phyloP scores from a whole-genome alignment of 2,888 invertebrate genomes.

The Athrips mouffetella region DNA sequence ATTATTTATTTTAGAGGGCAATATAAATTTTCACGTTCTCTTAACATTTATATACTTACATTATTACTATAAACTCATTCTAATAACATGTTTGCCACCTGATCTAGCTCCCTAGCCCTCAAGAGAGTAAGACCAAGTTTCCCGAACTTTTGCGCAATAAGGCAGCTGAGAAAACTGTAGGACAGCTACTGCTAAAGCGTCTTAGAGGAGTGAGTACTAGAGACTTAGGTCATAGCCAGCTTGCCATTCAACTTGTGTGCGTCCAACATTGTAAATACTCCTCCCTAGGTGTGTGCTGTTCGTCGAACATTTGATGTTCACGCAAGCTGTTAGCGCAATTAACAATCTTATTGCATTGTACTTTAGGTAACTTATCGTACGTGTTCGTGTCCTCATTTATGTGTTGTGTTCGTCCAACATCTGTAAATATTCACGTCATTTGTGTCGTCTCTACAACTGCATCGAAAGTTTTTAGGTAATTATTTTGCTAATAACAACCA shows the following conservation, averaged over 20 bases:
- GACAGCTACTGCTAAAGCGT: slow-evolving; percentile 58
- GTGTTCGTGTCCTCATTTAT: slow-evolving; percentile 23
- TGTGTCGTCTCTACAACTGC: background rate
- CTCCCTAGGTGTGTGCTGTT: slow-evolving; percentile 2
- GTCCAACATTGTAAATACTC: slow-evolving; percentile 49
- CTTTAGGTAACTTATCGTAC: background rate
- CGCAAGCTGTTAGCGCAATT: background rate
- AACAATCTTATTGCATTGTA: too few species aligned
- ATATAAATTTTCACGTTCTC: too few species aligned
- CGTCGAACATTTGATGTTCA: slow-evolving; percentile 27
- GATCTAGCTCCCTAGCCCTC: slow-evolving; percentile 56
- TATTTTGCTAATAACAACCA: too few species aligned
- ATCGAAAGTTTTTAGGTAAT: background rate
- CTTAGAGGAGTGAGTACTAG: slow-evolving; percentile 59
- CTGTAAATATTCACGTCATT: slow-evolving; percentile 20
- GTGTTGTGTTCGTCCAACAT: slow-evolving; percentile 35
- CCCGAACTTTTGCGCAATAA: slow-evolving; percentile 69
- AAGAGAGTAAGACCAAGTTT: slow-evolving; percentile 58
- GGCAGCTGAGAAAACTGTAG: slow-evolving; percentile 64
- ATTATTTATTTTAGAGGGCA: too few species aligned
- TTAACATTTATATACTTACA: too few species aligned
- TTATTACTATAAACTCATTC: too few species aligned
- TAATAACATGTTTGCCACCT: slow-evolving; percentile 29
- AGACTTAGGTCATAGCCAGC: slow-evolving; percentile 23
- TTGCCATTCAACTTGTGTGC: slow-evolving; percentile 27